Evolutionary conservation across 2,888 invertebrate species (phyloP).

Genomic region (Charanyca ferruginea): DNA sequence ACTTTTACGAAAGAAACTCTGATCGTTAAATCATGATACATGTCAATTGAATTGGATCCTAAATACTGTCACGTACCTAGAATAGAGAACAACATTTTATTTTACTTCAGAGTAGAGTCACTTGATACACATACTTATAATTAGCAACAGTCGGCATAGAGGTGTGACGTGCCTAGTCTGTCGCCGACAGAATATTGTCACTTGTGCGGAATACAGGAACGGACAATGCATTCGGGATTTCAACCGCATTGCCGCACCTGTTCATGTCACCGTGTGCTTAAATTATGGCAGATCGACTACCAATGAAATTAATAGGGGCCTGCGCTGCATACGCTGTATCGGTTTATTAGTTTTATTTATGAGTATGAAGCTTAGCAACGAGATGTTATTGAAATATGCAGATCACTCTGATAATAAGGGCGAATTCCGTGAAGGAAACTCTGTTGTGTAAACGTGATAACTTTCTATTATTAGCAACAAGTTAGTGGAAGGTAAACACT

Average conservation of each 20-base stretch:
- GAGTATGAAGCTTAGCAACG: neutral
- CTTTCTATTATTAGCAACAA: conserved; percentile 14
- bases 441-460: conserved; percentile 4
- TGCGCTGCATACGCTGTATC: neutral
- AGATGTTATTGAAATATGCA: conserved; percentile 7
- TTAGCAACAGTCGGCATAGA: conserved; percentile 47
- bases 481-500: conserved; percentile 19
- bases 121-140: conserved; percentile 49
- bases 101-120: conserved; percentile 12
- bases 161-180: conserved; percentile 41
- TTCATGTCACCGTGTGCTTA: conserved; percentile 33
- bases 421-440: conserved; percentile 3
- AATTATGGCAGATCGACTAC: conserved; percentile 41
- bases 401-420: conserved; percentile 8
- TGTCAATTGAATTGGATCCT: neutral
- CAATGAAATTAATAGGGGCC: conserved; percentile 24
- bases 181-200: conserved; percentile 62
- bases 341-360: conserved; percentile 3
- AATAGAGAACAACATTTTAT: conserved; percentile 11
- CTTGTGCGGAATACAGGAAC: conserved; percentile 36
- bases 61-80: conserved; percentile 16
- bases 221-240: conserved; percentile 64
- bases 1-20: neutral
- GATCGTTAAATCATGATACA: neutral
- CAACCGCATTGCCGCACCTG: conserved; percentile 55